Evolutionary conservation across 2,797 vertebrate genomes (phyloP).

Genomic region (Thalassophryne amazonica): DNA sequence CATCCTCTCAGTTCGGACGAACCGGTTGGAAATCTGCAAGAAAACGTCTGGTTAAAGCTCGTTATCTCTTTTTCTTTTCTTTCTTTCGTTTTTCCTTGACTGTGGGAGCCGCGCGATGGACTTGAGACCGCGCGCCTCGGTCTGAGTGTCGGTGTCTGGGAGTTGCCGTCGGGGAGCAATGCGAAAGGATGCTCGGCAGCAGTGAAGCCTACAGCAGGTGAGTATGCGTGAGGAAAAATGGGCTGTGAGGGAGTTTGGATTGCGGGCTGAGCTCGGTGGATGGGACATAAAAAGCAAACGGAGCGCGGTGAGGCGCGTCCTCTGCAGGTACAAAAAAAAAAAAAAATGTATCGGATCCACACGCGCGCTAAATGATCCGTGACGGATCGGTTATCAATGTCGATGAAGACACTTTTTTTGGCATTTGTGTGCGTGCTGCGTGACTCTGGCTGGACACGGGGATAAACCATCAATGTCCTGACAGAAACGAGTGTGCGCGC

Average conservation of each 20-base stretch:
- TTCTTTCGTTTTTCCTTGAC: neutral
- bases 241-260: constrained; percentile 22
- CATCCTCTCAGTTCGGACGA: constrained; percentile 24
- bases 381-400: constrained; percentile 14
- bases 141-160: constrained; percentile 60
- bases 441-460: constrained; percentile 22
- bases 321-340: constrained; percentile 76
- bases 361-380: constrained; percentile 17
- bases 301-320: constrained; percentile 62
- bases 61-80: neutral
- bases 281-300: constrained; percentile 29
- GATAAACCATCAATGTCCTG: constrained; percentile 52
- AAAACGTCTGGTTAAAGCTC: neutral
- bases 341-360: constrained; percentile 25
- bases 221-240: constrained; percentile 33
- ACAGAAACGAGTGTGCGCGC: neutral
- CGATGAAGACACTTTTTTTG: neutral
- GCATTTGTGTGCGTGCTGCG: neutral
- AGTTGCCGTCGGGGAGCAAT: constrained; percentile 73
- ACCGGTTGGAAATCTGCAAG: constrained; percentile 36
- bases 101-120: constrained; percentile 49
- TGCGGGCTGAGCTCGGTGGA: constrained; percentile 19
- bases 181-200: constrained; percentile 76
- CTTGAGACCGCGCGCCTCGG: constrained; percentile 64
- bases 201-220: constrained; percentile 73